Evolutionary conservation across 2,113 vertebrate genomes (phyloP), one percentile per base, ranked within the genome.

Genomic region (Callithrix jacchus): DNA sequence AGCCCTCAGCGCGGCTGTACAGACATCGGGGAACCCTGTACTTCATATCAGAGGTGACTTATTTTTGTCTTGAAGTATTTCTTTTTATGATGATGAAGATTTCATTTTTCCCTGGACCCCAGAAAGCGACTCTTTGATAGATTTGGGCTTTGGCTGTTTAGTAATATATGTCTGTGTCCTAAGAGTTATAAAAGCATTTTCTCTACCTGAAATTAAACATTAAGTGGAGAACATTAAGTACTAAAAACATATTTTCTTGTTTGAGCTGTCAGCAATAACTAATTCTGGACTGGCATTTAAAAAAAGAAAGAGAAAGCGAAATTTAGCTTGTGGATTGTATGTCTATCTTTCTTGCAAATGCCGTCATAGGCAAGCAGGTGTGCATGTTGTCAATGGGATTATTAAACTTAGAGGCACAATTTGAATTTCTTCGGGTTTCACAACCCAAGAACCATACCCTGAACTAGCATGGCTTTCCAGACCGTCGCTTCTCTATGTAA

Each of bases 1-100:
- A 99, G 89, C 99, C 99, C 7, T 99, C 99, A 0, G 99, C 99
- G 17, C 99, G 99, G 30, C 99, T 99, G 40, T 99, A 99, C 98
- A 98, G 99, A 85, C 99, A 99, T 97, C 98, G 99, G 95, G 99
- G 99, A 83, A 99, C 99, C 0, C 98, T 99, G 95, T 98, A 99
- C 96, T 99, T 99, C 98, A 99, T 99, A 88, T 99, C 99, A n/a
- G 99, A 99, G 99, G 99, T 99, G 84, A 98, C 97, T 80, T 87
- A 47, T 68, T 37, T 79, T 84, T 18, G 77, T 85, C 92, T 89
- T 37, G n/a, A 56, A 54, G 40, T 3, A 6, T 93, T 21, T 77
- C 66, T 58, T 79, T 94, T 45, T 6, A 2, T 21, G 12, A 30
- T 7, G 18, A 30, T 66, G 7, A 70, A 77, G 49, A 73, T 54